Conservation (phyloP, 2,888 invertebrate genomes). For the Apamea epomidion region DNA sequence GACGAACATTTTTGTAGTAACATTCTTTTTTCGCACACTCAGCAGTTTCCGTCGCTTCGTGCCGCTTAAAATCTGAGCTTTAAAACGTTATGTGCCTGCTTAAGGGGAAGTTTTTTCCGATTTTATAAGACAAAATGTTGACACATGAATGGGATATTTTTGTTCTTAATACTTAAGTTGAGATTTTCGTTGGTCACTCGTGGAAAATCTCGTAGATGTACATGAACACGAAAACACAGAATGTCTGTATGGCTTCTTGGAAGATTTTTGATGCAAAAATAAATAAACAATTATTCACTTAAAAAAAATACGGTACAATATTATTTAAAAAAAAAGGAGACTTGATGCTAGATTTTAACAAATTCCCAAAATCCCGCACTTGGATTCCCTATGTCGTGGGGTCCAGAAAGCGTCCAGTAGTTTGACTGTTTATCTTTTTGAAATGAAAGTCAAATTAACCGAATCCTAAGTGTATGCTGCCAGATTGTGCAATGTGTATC, state of each 20-base stretch:
- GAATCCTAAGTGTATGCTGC: neutral
- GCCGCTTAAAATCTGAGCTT: slow-evolving; percentile 80
- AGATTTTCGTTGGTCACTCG: neutral
- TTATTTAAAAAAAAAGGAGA: too few species aligned
- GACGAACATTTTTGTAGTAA: slow-evolving; percentile 68
- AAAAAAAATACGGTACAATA: too few species aligned
- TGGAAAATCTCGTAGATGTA: neutral
- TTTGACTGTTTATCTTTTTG: neutral
- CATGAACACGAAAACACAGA: neutral
- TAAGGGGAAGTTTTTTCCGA: slow-evolving; percentile 71
- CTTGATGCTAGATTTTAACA: too few species aligned
- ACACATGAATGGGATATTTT: neutral
- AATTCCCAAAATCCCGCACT: too few species aligned
- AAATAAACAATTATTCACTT: too few species aligned
- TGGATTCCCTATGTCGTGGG: too few species aligned
- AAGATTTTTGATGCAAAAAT: neutral
- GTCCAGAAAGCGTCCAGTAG: too few species aligned
- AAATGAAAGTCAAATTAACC: neutral
- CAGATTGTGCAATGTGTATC: too few species aligned
- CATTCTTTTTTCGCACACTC: slow-evolving; percentile 76
- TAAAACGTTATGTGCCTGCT: slow-evolving; percentile 73
- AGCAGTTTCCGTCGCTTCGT: slow-evolving; percentile 75
- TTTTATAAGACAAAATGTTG: slow-evolving; percentile 6
- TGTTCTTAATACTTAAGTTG: too few species aligned
- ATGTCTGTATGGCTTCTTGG: neutral